phyloP scores from a whole-genome alignment of 2,888 invertebrate genomes.

The Idaea biselata region DNA sequence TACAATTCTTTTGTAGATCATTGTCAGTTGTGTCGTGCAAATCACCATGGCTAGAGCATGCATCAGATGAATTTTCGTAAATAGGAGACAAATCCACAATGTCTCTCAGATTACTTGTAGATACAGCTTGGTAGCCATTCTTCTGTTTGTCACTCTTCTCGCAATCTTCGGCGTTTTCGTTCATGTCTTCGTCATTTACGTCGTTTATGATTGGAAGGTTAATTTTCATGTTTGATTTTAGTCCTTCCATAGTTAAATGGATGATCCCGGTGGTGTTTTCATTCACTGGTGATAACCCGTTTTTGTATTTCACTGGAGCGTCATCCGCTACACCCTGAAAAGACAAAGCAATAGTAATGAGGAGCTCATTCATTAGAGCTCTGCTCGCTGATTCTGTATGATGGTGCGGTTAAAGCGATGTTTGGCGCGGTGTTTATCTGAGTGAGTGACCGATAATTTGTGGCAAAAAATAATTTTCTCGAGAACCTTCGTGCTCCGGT shows the following conservation, averaged over 20 bases:
- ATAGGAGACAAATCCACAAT: constrained; percentile 75
- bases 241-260: constrained; percentile 69
- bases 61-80: constrained; percentile 76
- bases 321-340: constrained; percentile 68
- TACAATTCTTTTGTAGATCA: constrained; percentile 61
- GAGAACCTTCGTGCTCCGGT: too few species aligned
- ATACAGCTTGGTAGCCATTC: constrained; percentile 67
- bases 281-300: constrained; percentile 69
- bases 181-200: constrained; percentile 74
- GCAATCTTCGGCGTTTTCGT: constrained; percentile 44
- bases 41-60: constrained; percentile 74
- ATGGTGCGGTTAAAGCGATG: too few species aligned
- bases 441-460: too few species aligned
- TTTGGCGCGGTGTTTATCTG: too few species aligned
- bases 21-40: constrained; percentile 57
- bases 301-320: constrained; percentile 64
- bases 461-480: too few species aligned
- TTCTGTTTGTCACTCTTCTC: constrained; percentile 50
- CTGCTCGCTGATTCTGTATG: too few species aligned
- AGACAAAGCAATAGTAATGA: constrained; percentile 1
- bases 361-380: too few species aligned
- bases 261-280: constrained; percentile 72
- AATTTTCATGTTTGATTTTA: constrained; percentile 74
- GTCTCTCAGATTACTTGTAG: constrained; percentile 63
- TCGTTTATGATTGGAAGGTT: constrained; percentile 72